These are phyloP conservation scores for Pogonus chalceus DNA, from an alignment of 1,140 invertebrate species.

Conservation along the genomic window DNA sequence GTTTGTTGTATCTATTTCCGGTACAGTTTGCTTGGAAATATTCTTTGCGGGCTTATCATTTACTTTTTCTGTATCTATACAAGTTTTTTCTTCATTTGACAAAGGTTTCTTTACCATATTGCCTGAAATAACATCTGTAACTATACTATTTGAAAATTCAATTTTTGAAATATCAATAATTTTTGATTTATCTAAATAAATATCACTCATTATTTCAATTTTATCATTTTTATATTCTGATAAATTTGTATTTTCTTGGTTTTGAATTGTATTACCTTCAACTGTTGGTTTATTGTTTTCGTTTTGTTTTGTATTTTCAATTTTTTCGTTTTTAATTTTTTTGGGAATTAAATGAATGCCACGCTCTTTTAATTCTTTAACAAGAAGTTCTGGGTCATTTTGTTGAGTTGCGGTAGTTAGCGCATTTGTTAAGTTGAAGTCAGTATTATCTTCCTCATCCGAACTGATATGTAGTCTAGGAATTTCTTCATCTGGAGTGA, in stretches of 20 bases:
- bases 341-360: not conserved
- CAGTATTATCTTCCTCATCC: not conserved
- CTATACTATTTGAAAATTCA: not conserved
- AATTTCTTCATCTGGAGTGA: not conserved
- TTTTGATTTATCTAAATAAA: not conserved
- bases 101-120: not conserved
- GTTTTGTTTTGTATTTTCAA: not conserved
- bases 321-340: not conserved
- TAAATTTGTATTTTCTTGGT: not conserved
- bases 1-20: too few species aligned
- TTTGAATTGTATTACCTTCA: not conserved
- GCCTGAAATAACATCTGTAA: not conserved
- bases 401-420: not conserved
- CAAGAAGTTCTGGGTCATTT: not conserved
- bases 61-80: not conserved
- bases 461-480: not conserved
- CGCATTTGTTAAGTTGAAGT: not conserved
- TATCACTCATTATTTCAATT: not conserved
- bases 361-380: not conserved
- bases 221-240: not conserved
- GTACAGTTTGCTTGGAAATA: too few species aligned
- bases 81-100: not conserved
- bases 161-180: not conserved
- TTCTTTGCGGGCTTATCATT: too few species aligned
- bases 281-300: not conserved